Evolutionary conservation across 2,797 vertebrate species (phyloP), one percentile per base, ranked within the genome.

Genomic region (Paguma larvata): DNA sequence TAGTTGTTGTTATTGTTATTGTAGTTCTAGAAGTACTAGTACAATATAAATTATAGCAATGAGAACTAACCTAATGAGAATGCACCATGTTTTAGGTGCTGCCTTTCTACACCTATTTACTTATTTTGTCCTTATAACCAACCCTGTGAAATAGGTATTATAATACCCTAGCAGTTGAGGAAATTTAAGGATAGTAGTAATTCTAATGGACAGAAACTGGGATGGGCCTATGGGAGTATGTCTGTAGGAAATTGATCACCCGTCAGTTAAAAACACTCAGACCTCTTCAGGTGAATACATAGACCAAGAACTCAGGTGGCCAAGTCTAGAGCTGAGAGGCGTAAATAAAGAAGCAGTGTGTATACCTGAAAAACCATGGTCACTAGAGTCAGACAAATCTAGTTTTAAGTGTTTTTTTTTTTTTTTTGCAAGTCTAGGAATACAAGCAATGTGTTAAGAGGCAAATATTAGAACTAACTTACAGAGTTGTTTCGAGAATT

Each of bases 121-220:
- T 88, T 91, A 53, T 53, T 96, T 91, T 78, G 11, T 65, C 3
- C 78, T 70, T 91, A 62, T 2, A 62, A 46, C 11, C 68, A 46
- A 68, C 65, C 8, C 3, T 94, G 79, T 30, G 79, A 85, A 7
- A 14, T 32, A 83, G 59, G 32, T 56, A 18, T 3, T 85, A 0
- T 53, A 25, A 38, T 77, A 85, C 70, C 23, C n/a, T 51, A 56
- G 59, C 38, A 78, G n/a, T 13, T 75, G 25, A 96, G 53, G 27
- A 78, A 90, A 68, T 87, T 72, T 59, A 85, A 94, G 44, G 46
- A 48, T 18, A 65, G 85, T 68, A 73, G 27, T 48, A 68, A 85
- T 93, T 97, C 65, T 95, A 32, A 34, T 70, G 85, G 65, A 46
- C 59, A 88, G 59, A 90, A 93, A 65, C 27, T 63, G 27, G 30